Conservation (phyloP, 2,888 invertebrate genomes). For the Terebella lapidaria region DNA sequence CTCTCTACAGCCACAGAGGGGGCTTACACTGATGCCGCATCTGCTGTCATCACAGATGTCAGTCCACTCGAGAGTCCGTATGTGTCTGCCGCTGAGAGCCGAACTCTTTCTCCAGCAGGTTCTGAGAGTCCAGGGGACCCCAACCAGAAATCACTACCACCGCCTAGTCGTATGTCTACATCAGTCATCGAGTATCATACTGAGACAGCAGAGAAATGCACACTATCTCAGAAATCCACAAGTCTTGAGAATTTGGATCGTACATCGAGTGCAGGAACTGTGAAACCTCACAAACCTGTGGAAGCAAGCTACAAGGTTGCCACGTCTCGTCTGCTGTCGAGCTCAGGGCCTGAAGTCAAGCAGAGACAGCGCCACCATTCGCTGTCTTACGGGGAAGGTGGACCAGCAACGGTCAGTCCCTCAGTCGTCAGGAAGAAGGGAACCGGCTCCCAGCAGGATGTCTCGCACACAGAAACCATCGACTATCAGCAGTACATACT, state of each 20-base stretch:
- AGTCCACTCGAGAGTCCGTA: conserved; percentile 20
- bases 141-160: neutral
- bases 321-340: conserved; percentile 13
- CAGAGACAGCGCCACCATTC: no score
- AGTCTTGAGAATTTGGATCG: conserved; percentile 16
- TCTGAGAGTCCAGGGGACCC: neutral
- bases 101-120: neutral
- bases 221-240: conserved; percentile 1
- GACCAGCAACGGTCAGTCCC: neutral
- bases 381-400: neutral
- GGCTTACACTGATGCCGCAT: conserved; percentile 17
- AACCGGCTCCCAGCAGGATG: neutral
- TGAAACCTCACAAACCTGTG: conserved; percentile 9
- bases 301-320: conserved; percentile 14
- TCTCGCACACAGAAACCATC: neutral
- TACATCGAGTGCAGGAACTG: neutral
- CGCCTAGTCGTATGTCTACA: neutral
- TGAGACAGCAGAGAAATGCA: neutral
- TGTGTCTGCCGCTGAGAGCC: conserved; percentile 16
- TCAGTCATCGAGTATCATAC: neutral
- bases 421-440: neutral
- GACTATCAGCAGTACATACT: neutral
- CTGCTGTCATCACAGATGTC: conserved; percentile 6
- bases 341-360: neutral
- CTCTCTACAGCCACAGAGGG: conserved; percentile 18